Evolutionary conservation across 2,113 vertebrate genomes (phyloP), one percentile per base, ranked within the genome.

Genomic region (Chinchilla lanigera): DNA sequence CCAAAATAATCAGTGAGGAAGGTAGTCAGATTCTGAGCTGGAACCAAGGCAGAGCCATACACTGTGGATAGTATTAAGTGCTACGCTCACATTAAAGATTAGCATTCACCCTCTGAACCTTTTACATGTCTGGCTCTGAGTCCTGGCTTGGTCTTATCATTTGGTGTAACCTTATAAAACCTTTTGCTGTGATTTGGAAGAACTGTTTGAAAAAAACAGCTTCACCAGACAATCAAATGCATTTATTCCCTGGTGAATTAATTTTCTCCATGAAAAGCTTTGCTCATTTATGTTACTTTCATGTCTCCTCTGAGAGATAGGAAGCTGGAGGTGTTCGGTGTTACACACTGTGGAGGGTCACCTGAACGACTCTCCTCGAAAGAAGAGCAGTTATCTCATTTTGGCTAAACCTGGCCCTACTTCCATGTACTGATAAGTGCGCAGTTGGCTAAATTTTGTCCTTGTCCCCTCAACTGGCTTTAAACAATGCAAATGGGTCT

Each of bases 231-330:
- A 77, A 65, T 80, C 44, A 41, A 88, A 50, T 65, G 12, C 47
- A 41, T 86, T 84, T 93, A 44, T 1, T 86, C 30, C 56, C 52
- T 73, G 35, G n/a, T 54, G 4, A 69, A 77, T 84, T 92, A 82
- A 82, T 56, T 90, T 84, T 90, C 56, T 95, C 20, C 85, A 35
- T 28, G 63, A 87, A 87, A 98, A 77, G 35, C 30, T 44, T 47
- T 19, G 35, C 14, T 56, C 17, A 52, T 54, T 84, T 81, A 22
- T 90, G 65, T 28, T 67, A 83, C 14, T 50, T 80, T 89, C 33
- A 22, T 33, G 28, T 77, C 65, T 85, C 41, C 50, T 35, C n/a
- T 47, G 7, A 50, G 50, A 52, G 73, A 65, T 0, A 35, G 5
- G 60, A 67, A 84, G 50, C 26, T 13, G 82, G 10, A 85, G 28